phyloP scores from a whole-genome alignment of 2,113 vertebrate species.

The Engystomops pustulosus region DNA sequence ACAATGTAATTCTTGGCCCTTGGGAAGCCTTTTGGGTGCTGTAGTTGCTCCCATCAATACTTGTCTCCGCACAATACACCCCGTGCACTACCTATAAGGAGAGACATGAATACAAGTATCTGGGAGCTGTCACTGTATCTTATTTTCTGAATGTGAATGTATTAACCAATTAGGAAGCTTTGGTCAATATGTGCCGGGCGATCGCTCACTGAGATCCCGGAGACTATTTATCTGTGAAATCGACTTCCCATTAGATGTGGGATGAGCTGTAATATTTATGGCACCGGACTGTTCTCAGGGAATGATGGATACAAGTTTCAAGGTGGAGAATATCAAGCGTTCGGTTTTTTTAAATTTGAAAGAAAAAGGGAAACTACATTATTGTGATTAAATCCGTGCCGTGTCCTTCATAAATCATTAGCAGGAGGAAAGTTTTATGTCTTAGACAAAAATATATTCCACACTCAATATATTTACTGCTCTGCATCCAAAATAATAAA shows the following conservation, averaged over 20 bases:
- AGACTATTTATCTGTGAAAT: constrained; percentile 41
- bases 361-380: not conserved
- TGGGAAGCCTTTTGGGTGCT: too few species aligned
- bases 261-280: constrained; percentile 46
- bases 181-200: constrained; percentile 5
- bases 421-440: too few species aligned
- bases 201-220: constrained; percentile 14
- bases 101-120: not conserved
- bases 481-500: not conserved
- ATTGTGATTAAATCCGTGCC: not conserved
- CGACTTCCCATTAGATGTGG: constrained; percentile 46
- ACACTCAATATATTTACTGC: too few species aligned
- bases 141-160: not conserved
- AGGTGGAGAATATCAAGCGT: not conserved
- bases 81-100: too few species aligned
- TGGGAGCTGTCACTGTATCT: not conserved
- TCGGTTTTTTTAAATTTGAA: not conserved
- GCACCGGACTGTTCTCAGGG: constrained; percentile 1
- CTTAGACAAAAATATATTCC: too few species aligned
- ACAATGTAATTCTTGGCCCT: too few species aligned
- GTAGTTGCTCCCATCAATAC: too few species aligned
- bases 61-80: too few species aligned
- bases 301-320: constrained; percentile 30
- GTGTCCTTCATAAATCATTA: not conserved
- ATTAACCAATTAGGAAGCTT: constrained; percentile 21